phyloP scores from a whole-genome alignment of 1,140 invertebrate species.

The Brachionus paranguensis region DNA sequence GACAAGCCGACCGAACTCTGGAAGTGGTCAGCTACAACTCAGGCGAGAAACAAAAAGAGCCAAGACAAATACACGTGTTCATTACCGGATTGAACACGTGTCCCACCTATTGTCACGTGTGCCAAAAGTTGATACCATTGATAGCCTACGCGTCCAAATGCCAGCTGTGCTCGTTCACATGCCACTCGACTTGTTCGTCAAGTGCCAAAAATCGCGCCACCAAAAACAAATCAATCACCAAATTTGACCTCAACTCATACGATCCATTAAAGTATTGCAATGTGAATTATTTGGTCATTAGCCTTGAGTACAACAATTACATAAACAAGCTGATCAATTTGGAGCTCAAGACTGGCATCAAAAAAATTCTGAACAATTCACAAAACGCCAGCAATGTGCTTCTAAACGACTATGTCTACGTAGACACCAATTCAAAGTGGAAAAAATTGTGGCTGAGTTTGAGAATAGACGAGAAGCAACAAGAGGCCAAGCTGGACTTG shows the following conservation, averaged over 20 bases:
- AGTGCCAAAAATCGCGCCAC: conserved; percentile 2
- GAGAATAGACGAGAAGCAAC: conserved; percentile 1
- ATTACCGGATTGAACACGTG: conserved; percentile 35
- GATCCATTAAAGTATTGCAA: conserved; percentile 33
- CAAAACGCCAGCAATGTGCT: not conserved
- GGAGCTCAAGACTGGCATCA: not conserved
- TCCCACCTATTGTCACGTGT: conserved; percentile 38
- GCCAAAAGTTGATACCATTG: conserved; percentile 27
- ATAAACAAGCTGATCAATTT: conserved; percentile 38
- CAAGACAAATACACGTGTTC: conserved; percentile 37
- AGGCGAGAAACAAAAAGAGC: not conserved
- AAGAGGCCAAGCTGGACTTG: conserved; percentile 23
- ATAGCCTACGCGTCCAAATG: conserved; percentile 38
- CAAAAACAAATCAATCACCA: conserved; percentile 5
- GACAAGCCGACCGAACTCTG: not conserved
- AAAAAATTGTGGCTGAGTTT: conserved; percentile 28
- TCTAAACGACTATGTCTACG: conserved; percentile 7
- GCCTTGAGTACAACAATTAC: conserved; percentile 28
- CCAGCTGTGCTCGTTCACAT: conserved; percentile 36
- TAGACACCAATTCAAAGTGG: conserved; percentile 23
- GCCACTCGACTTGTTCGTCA: conserved; percentile 34
- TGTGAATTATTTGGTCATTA: conserved; percentile 16
- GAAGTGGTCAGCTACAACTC: not conserved
- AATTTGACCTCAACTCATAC: not conserved
- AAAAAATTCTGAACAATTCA: not conserved